Percentiles rank a stretch among this genome's conserved stretches.
These are phyloP conservation scores for Melanocharis versteri DNA, from an alignment of 2,113 vertebrate species.

Conservation along the genomic window DNA sequence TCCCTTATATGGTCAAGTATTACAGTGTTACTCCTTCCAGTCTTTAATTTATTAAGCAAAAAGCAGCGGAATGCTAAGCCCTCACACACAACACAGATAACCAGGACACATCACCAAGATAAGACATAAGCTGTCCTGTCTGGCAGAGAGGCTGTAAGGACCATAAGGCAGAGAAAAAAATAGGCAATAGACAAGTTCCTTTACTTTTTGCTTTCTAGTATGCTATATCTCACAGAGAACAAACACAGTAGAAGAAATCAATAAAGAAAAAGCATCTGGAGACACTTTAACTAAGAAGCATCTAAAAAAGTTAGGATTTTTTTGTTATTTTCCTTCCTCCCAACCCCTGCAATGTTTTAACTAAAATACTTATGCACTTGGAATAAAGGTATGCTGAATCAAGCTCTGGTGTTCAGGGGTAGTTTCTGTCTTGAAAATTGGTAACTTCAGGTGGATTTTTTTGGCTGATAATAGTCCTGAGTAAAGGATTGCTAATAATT, in stretches of 20 bases:
- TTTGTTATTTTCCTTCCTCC: not conserved
- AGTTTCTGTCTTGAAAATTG: not conserved
- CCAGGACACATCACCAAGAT: not conserved
- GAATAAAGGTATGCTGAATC: not conserved
- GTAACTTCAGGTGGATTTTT: not conserved
- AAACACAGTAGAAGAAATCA: not conserved
- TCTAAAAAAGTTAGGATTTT: not conserved
- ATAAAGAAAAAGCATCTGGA: not conserved
- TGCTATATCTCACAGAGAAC: not conserved
- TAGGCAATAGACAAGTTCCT: not conserved
- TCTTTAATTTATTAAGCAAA: constrained; percentile 67
- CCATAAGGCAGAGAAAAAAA: not conserved
- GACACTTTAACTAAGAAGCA: not conserved
- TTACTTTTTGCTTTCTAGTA: not conserved
- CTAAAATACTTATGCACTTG: not conserved
- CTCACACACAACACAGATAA: not conserved
- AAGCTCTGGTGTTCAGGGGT: not conserved
- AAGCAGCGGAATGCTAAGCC: constrained; percentile 35
- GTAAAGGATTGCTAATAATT: not conserved
- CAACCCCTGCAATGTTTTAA: not conserved
- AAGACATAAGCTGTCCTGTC: not conserved
- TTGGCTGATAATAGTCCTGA: not conserved
- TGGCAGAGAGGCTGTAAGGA: not conserved
- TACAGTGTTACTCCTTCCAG: constrained; percentile 33
- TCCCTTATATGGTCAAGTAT: constrained; percentile 74